Base-by-base conservation (phyloP, 2,888 invertebrate species). In the Caenorhabditis auriculariae region DNA sequence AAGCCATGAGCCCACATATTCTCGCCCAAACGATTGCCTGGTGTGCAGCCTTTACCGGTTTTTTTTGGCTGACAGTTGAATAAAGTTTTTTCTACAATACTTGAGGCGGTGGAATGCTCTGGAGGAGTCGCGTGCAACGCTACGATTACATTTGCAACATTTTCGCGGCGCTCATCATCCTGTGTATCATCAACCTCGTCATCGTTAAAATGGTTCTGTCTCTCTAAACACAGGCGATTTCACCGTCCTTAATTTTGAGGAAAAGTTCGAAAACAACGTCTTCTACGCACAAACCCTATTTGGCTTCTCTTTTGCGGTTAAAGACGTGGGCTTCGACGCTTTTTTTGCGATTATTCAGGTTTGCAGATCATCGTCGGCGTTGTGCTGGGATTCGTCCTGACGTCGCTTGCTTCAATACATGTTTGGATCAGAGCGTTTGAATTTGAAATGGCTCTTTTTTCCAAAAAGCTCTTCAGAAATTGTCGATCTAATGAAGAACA, bases 11-110 rank as follows among this genome's bases (percentile, higher is more conserved):
- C 15, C 47, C 54, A 57, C 64, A 68, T 38, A 54, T 59, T 37
- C 27, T 66, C 19, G 56, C 32, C 9, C 57, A 71, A 26, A 66
- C 63, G 0, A 56, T 68, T 28, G 41, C 53, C 15, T 68, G 53
- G 55, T 54, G 66, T 24, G 54, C 54, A 15, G 57, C 56, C 51
- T 68, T 54, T 43, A 68, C 63, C 5, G 70, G 55, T 55, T 19
- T 12, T n/a, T n/a, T n/a, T n/a, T n/a, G n/a, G n/a, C 17, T 12
- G 41, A 29, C 19, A n/a, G n/a, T n/a, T n/a, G n/a, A n/a, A n/a
- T n/a, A n/a, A n/a, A n/a, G n/a, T n/a, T n/a, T n/a, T n/a, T n/a
- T n/a, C n/a, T n/a, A 15, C n/a, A 29, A 29, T 29, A 15, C 15
- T 44, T 37, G 21, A 43, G 54, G 69, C 4, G 69, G 69, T 29